Conservation (phyloP, 1,140 invertebrate genomes). For the Zophobas morio region DNA sequence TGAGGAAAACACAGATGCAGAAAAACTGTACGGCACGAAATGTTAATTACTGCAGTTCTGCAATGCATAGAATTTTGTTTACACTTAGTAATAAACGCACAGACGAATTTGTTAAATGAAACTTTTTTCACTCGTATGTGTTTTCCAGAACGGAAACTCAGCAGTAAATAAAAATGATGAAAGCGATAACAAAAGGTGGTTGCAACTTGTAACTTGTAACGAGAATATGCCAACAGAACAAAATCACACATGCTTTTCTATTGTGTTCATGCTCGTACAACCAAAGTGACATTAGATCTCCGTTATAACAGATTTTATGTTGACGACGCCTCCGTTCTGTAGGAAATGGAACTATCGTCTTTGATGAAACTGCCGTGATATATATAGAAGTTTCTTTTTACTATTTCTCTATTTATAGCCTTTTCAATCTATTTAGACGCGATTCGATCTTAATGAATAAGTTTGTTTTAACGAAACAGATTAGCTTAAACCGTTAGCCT, state of each 20-base stretch:
- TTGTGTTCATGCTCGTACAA: conserved; percentile 44
- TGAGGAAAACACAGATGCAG: conserved; percentile 2
- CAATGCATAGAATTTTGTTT: not conserved
- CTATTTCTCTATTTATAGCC: conserved; percentile 14
- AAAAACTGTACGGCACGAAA: conserved; percentile 1
- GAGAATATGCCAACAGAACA: conserved; percentile 45
- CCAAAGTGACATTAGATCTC: conserved; percentile 45
- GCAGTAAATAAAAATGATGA: conserved; percentile 28
- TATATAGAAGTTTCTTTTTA: conserved; percentile 46
- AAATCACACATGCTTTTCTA: conserved; percentile 45
- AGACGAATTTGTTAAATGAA: too few species aligned
- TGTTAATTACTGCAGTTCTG: conserved; percentile 1
- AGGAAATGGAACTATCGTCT: conserved; percentile 30
- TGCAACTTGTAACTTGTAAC: not conserved
- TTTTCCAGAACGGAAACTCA: not conserved
- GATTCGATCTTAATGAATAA: conserved; percentile 46
- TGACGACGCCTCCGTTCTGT: conserved; percentile 3
- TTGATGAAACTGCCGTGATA: conserved; percentile 32
- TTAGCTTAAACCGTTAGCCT: not conserved
- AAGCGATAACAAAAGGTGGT: conserved; percentile 18
- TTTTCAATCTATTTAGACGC: conserved; percentile 23
- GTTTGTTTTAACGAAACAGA: not conserved
- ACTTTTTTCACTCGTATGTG: too few species aligned
- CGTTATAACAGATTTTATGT: conserved; percentile 49
- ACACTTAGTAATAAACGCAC: not conserved